Evolutionary conservation across 2,888 invertebrate genomes (phyloP).

Genomic region (Ornithoptera alexandrae): DNA sequence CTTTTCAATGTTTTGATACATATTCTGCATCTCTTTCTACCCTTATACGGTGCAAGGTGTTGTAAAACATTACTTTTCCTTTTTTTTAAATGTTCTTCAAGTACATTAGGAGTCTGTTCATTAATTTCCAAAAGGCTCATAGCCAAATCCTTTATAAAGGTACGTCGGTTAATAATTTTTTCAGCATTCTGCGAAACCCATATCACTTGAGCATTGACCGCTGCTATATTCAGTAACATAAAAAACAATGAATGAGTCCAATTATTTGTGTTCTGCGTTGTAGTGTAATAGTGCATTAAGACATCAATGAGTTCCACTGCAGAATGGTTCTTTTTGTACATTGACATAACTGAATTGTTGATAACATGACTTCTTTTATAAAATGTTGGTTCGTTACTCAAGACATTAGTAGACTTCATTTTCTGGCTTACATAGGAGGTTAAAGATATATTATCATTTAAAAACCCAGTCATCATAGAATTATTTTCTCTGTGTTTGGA

Average conservation of each 20-base stretch:
- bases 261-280: conserved; percentile 67
- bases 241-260: conserved; percentile 70
- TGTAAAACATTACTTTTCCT: conserved; percentile 35
- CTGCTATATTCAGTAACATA: conserved; percentile 66
- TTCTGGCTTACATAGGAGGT: conserved; percentile 59
- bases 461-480: conserved; percentile 59
- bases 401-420: conserved; percentile 56
- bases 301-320: conserved; percentile 67
- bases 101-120: conserved; percentile 34
- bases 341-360: conserved; percentile 53
- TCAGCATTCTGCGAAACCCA: conserved; percentile 55
- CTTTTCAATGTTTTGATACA: conserved; percentile 54
- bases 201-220: conserved; percentile 69
- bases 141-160: conserved; percentile 63
- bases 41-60: conserved; percentile 37
- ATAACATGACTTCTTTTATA: conserved; percentile 55
- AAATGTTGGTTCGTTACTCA: conserved; percentile 63
- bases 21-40: conserved; percentile 55
- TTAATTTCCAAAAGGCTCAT: conserved; percentile 52
- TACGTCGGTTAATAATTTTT: conserved; percentile 49
- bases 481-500: conserved; percentile 53
- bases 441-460: conserved; percentile 53
- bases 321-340: conserved; percentile 64
- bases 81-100: conserved; percentile 34
- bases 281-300: conserved; percentile 70